Conservation (phyloP, 2,797 vertebrate species). For the Clangula hyemalis region DNA sequence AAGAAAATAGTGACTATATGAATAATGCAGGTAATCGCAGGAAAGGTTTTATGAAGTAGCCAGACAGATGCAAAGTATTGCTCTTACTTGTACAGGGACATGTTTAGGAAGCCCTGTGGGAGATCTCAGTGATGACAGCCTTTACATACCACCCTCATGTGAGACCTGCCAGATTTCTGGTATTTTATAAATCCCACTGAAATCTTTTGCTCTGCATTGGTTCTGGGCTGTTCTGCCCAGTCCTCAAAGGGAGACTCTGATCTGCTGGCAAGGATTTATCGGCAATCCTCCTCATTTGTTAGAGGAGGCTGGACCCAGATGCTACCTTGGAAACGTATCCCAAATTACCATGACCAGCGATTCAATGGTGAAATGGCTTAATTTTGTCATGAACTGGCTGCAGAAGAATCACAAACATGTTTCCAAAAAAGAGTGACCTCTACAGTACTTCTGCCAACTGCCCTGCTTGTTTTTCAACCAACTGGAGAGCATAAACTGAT, state of each 20-base stretch:
- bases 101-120: not conserved
- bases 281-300: not conserved
- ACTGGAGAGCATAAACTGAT: not conserved
- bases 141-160: slow-evolving; percentile 12
- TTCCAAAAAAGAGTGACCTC: not conserved
- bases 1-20: not conserved
- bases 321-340: not conserved
- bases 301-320: not conserved
- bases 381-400: not conserved
- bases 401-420: not conserved
- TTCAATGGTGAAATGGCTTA: not conserved
- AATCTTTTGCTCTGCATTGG: not conserved
- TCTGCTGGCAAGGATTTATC: not conserved
- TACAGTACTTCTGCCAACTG: not conserved
- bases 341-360: not conserved
- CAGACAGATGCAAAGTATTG: not conserved
- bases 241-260: not conserved
- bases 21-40: not conserved
- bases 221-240: not conserved
- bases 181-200: not conserved
- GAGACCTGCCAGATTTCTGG: slow-evolving; percentile 1
- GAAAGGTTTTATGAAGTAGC: not conserved
- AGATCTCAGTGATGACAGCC: not conserved
- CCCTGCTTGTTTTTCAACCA: slow-evolving; percentile 3
- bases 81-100: not conserved